Evolutionary conservation across 2,797 vertebrate genomes (phyloP).

Genomic region (Scolopax bukidnonensis): DNA sequence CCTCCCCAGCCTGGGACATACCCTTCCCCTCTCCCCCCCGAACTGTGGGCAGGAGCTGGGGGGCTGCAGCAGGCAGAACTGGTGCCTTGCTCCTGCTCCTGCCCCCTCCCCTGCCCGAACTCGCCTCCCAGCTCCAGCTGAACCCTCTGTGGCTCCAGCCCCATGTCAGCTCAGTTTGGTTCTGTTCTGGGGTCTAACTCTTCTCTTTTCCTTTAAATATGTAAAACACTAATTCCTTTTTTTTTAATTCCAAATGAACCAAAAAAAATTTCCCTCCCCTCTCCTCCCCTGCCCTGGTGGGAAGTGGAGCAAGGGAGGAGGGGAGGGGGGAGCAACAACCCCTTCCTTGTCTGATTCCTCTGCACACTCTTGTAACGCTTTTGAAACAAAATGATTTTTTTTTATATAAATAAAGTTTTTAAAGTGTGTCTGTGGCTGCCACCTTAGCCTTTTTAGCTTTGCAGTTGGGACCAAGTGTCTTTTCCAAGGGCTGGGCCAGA

Average conservation of each 20-base stretch:
- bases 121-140: background rate
- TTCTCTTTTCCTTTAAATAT: slow-evolving; percentile 66
- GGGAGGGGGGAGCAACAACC: background rate
- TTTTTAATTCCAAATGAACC: slow-evolving; percentile 75
- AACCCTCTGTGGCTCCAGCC: background rate
- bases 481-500: too few species aligned
- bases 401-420: slow-evolving; percentile 87
- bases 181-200: slow-evolving; percentile 66
- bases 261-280: slow-evolving; percentile 56
- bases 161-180: slow-evolving; percentile 20
- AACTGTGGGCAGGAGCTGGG: accelerated
- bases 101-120: background rate
- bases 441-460: background rate
- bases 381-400: slow-evolving; percentile 81
- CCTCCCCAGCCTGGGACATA: background rate
- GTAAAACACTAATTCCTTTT: slow-evolving; percentile 79
- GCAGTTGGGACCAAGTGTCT: background rate
- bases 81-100: slow-evolving; percentile 9
- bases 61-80: background rate
- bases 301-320: background rate
- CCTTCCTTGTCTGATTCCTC: slow-evolving; percentile 70
- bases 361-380: slow-evolving; percentile 81
- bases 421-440: slow-evolving; percentile 71
- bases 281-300: background rate
- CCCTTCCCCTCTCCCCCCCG: background rate